Evolutionary conservation across 2,888 invertebrate species (phyloP).

Genomic region (Exephanes ischioxanthus): DNA sequence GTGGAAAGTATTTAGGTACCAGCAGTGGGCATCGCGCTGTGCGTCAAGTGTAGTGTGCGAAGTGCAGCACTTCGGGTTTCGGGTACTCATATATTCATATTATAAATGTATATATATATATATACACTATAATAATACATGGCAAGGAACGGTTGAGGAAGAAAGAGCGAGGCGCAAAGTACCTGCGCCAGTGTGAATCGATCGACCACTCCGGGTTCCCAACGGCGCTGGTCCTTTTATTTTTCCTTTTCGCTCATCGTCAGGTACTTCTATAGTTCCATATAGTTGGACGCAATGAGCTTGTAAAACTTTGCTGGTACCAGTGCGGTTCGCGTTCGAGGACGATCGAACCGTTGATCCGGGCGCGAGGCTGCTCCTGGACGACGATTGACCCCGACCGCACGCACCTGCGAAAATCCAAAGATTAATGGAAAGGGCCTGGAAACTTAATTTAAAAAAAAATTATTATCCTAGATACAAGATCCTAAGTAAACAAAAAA

Average conservation of each 20-base stretch:
- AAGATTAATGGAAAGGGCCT: constrained; percentile 25
- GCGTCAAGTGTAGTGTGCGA: constrained; percentile 54
- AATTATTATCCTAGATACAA: background rate
- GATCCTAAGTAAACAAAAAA: background rate
- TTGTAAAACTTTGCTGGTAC: constrained; percentile 61
- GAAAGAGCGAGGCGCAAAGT: constrained; percentile 40
- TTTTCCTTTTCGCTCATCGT: constrained; percentile 28
- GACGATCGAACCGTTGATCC: constrained; percentile 66
- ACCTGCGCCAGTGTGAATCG: constrained; percentile 61
- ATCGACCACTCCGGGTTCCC: constrained; percentile 43
- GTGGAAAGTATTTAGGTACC: constrained; percentile 11
- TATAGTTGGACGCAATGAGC: constrained; percentile 48
- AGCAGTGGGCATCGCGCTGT: constrained; percentile 53
- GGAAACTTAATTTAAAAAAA: background rate
- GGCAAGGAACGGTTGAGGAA: background rate
- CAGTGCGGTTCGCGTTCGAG: constrained; percentile 43
- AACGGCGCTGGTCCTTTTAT: background rate
- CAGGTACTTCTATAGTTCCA: constrained; percentile 42
- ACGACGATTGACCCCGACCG: constrained; percentile 63
- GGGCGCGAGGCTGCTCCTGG: constrained; percentile 22
- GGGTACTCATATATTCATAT: background rate
- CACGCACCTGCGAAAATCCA: constrained; percentile 15
- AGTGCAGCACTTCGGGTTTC: background rate
- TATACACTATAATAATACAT: constrained; percentile 22
- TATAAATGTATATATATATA: constrained; percentile 8